These are phyloP conservation scores for Heloderma charlesbogerti DNA, from an alignment of 2,113 vertebrate genomes.

Conservation along the genomic window DNA sequence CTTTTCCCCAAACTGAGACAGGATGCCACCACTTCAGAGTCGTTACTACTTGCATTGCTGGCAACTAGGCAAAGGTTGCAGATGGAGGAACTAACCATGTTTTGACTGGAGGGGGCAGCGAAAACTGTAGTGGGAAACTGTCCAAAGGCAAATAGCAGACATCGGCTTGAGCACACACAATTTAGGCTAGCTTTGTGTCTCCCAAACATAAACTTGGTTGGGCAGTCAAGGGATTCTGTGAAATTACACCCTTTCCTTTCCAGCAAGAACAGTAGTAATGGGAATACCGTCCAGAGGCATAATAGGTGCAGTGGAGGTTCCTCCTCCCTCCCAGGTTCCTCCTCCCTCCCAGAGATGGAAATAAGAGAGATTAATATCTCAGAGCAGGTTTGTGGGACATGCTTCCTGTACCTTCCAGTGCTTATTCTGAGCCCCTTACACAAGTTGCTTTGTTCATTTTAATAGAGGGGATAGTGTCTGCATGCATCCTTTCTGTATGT, in stretches of 20 bases:
- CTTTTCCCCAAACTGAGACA: background rate
- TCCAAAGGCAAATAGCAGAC: background rate
- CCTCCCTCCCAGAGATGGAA: too few species aligned
- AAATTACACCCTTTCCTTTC: background rate
- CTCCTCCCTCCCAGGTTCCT: too few species aligned
- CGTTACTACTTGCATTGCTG: background rate
- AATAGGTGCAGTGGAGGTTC: too few species aligned
- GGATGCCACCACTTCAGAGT: too few species aligned
- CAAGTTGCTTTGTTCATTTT: background rate
- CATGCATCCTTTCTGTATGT: background rate
- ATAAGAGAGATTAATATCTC: background rate
- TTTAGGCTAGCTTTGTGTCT: background rate
- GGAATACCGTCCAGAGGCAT: background rate
- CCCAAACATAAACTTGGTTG: background rate
- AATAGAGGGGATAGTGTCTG: background rate
- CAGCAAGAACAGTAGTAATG: background rate
- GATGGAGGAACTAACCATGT: too few species aligned
- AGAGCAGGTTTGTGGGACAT: background rate
- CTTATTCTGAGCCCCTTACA: background rate
- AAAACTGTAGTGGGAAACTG: background rate
- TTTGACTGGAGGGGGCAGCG: too few species aligned
- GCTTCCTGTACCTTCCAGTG: background rate
- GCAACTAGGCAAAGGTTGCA: background rate
- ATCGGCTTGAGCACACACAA: background rate
- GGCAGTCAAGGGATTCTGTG: background rate